phyloP scores from a whole-genome alignment of 1,140 invertebrate species.

The Bicyclus anynana region DNA sequence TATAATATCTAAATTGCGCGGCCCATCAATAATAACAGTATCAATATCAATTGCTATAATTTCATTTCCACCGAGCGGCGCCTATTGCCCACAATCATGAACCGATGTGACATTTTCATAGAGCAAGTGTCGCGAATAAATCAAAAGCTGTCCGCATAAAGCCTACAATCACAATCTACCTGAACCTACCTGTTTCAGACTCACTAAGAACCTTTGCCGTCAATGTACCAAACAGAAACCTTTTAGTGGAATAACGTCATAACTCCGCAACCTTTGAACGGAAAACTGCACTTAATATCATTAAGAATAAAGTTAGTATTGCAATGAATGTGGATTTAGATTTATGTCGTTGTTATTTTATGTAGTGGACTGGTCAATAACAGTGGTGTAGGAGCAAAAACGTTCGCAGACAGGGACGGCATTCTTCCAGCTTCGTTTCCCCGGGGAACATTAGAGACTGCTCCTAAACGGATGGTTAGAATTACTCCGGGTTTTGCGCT shows the following conservation, averaged over 20 bases:
- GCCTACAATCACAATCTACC: slow-evolving; percentile 23
- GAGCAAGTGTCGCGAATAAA: slow-evolving; percentile 26
- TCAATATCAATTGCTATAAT: not conserved
- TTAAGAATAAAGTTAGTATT: not conserved
- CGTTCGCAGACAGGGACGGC: slow-evolving; percentile 49
- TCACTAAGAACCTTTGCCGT: slow-evolving; percentile 17
- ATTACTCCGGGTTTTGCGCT: slow-evolving; percentile 30
- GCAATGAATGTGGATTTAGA: not conserved
- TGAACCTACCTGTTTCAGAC: slow-evolving; percentile 25
- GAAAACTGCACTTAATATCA: slow-evolving; percentile 3
- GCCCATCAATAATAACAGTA: not conserved
- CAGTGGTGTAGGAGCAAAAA: slow-evolving; percentile 56
- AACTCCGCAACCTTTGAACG: not conserved
- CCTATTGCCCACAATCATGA: not conserved
- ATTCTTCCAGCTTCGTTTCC: slow-evolving; percentile 44
- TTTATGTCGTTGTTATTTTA: not conserved
- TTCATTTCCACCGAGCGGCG: not conserved
- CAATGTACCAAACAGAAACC: slow-evolving; percentile 20
- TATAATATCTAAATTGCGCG: too few relatives aligned
- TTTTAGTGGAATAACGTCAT: not conserved
- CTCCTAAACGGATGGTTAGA: slow-evolving; percentile 44
- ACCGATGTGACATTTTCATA: slow-evolving; percentile 1
- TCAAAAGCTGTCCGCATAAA: slow-evolving; percentile 19
- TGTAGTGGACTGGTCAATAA: slow-evolving; percentile 45
- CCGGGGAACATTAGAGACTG: slow-evolving; percentile 44